Percentiles rank a stretch among this genome's conserved stretches.
Evolutionary conservation across 2,797 vertebrate species (phyloP).

Genomic region (Ctenosaura bakeri): DNA sequence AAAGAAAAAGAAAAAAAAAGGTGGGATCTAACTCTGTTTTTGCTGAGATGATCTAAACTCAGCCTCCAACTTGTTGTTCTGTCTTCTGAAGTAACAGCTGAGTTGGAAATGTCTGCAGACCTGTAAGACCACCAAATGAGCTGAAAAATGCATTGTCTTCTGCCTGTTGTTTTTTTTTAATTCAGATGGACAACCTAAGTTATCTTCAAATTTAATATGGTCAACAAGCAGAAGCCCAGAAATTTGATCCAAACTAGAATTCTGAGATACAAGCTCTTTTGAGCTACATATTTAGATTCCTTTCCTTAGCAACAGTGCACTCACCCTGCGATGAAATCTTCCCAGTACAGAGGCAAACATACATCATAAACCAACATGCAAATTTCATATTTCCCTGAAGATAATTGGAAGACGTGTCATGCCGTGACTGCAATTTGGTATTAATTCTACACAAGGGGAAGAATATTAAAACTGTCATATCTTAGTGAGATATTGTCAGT

Average conservation of each 20-base stretch:
- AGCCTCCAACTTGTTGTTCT: neutral
- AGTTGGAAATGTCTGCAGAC: too few relatives aligned
- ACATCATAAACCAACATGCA: constrained; percentile 25
- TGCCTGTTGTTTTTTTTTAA: neutral
- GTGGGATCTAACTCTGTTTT: neutral
- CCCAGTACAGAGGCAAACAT: constrained; percentile 21
- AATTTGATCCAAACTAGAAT: neutral
- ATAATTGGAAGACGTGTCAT: constrained; percentile 39
- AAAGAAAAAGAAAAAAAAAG: neutral
- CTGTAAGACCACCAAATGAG: neutral
- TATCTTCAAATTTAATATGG: neutral
- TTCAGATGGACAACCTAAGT: neutral
- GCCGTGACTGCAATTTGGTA: constrained; percentile 34
- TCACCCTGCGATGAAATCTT: neutral
- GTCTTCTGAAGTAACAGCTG: neutral
- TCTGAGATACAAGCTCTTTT: neutral
- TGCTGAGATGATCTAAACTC: neutral
- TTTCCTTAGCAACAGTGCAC: rapidly evolving
- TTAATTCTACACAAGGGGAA: constrained; percentile 51
- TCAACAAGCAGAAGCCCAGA: neutral
- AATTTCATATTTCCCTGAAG: constrained; percentile 13
- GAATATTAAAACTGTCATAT: constrained; percentile 36
- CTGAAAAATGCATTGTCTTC: neutral
- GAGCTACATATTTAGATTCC: neutral
- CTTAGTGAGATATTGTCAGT: constrained; percentile 30